Evolutionary conservation across 2,888 invertebrate genomes (phyloP).

Genomic region (Leptopilina myrica): DNA sequence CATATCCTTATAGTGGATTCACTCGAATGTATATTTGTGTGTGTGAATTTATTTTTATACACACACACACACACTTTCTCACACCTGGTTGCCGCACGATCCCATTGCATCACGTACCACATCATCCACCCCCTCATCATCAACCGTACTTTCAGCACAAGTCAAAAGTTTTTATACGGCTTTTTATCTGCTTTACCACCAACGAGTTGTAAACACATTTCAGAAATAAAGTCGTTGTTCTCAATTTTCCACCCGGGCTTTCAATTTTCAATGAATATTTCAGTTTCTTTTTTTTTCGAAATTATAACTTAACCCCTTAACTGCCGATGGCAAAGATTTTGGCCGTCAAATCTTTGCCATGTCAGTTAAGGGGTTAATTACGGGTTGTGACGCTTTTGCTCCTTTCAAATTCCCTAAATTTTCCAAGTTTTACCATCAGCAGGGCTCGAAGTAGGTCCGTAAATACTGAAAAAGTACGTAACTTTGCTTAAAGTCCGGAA

Average conservation of each 20-base stretch:
- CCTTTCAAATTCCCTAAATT: too few relatives aligned
- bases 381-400: too few relatives aligned
- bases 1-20: neutral
- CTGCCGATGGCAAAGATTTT: too few relatives aligned
- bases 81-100: conserved; percentile 60
- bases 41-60: conserved; percentile 39
- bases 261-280: neutral
- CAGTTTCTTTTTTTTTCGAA: too few relatives aligned
- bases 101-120: conserved; percentile 60
- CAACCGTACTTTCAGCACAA: conserved; percentile 3
- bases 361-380: too few relatives aligned
- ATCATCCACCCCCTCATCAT: conserved; percentile 43
- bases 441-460: too few relatives aligned
- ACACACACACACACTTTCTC: conserved; percentile 52
- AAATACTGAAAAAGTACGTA: too few relatives aligned
- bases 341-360: too few relatives aligned
- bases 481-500: too few relatives aligned
- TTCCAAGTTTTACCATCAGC: too few relatives aligned
- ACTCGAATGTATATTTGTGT: neutral
- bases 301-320: too few relatives aligned
- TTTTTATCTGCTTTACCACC: conserved; percentile 35
- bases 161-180: conserved; percentile 20
- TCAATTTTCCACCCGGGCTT: too few relatives aligned
- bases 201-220: neutral
- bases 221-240: neutral